Percentiles rank a stretch among this genome's conserved stretches.
phyloP scores from a whole-genome alignment of 2,113 vertebrate species.

The Bubo blakistoni region DNA sequence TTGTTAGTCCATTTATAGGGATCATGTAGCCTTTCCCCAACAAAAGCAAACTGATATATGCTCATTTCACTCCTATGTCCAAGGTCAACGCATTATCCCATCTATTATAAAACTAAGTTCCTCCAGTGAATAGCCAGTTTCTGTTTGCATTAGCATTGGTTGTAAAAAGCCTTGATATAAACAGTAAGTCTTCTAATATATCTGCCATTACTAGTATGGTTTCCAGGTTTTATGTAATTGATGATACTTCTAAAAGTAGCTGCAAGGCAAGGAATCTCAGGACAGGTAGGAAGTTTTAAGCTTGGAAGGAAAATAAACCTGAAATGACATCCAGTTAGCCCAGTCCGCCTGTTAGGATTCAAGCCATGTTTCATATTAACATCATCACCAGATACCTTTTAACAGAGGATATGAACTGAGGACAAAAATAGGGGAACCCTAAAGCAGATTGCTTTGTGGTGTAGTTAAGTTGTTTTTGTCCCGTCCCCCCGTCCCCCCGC shows the following conservation, averaged over 20 bases:
- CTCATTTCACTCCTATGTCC: not conserved
- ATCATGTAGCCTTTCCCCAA: not conserved
- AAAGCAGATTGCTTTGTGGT: not conserved
- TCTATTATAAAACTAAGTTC: not conserved
- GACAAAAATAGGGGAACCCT: not conserved
- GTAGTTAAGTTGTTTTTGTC: not conserved
- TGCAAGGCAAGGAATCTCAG: not conserved
- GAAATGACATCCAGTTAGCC: not conserved
- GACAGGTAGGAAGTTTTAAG: not conserved
- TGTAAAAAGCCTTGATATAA: not conserved
- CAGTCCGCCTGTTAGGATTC: not conserved
- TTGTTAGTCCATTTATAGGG: not conserved
- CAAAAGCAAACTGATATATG: not conserved
- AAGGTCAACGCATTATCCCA: not conserved
- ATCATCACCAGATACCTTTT: not conserved
- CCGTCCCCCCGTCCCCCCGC: too few relatives aligned
- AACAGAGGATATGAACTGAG: not conserved
- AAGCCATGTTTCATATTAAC: not conserved
- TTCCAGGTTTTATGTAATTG: not conserved
- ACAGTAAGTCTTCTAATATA: not conserved
- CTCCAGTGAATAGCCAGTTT: not conserved
- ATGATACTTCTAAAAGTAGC: not conserved
- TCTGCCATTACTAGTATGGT: not conserved
- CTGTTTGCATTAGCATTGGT: not conserved
- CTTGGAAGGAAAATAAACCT: not conserved